These are phyloP conservation scores for Leptoclinus maculatus DNA, from an alignment of 2,797 vertebrate genomes.

Conservation along the genomic window DNA sequence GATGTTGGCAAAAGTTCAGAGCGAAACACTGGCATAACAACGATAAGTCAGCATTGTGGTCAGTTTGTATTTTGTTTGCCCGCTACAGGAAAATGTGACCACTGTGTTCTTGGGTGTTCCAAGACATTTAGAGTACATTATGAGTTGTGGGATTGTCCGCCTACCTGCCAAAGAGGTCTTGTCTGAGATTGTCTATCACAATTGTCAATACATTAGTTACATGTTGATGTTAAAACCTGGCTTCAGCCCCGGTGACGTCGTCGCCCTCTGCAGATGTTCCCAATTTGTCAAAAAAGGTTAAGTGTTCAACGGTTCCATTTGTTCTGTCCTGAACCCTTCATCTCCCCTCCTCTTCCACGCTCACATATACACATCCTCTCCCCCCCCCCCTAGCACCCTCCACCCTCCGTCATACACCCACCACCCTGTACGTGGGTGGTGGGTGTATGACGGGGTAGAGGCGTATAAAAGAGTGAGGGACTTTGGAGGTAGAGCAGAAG, in stretches of 20 bases:
- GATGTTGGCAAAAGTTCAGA: conserved; percentile 41
- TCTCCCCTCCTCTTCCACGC: conserved; percentile 47
- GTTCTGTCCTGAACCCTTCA: conserved; percentile 76
- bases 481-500: conserved; percentile 82
- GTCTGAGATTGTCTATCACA: conserved; percentile 1
- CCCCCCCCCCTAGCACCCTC: conserved; percentile 43
- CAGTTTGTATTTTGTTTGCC: conserved; percentile 20
- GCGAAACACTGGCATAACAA: conserved; percentile 30
- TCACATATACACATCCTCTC: conserved; percentile 23
- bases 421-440: conserved; percentile 87
- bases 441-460: conserved; percentile 65
- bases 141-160: conserved; percentile 24
- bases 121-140: neutral
- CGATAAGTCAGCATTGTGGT: neutral
- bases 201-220: conserved; percentile 20
- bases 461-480: conserved; percentile 88
- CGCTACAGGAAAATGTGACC: conserved; percentile 1
- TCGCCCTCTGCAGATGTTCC: conserved; percentile 52
- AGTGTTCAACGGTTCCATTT: conserved; percentile 75
- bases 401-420: conserved; percentile 78
- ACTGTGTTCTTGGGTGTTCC: neutral
- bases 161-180: conserved; percentile 6
- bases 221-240: conserved; percentile 54
- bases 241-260: conserved; percentile 66
- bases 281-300: conserved; percentile 77